Evolutionary conservation across 2,888 invertebrate genomes (phyloP).

Genomic region (Meghimatium bilineatum): DNA sequence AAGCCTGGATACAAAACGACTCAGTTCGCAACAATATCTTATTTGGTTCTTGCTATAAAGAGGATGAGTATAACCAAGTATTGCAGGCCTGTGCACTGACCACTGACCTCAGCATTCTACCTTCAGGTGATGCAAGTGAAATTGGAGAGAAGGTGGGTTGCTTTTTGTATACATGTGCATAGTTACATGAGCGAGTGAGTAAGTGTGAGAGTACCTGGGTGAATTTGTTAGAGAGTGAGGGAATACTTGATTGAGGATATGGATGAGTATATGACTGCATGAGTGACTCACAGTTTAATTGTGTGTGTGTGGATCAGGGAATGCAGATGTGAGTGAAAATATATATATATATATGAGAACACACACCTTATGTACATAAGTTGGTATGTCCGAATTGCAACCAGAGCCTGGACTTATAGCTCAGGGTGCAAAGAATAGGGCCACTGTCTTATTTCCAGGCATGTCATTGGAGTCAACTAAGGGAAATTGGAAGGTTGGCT

Average conservation of each 20-base stretch:
- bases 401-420: too few relatives aligned
- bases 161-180: not conserved
- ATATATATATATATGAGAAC: too few relatives aligned
- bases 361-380: too few relatives aligned
- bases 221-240: not conserved
- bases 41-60: constrained; percentile 9
- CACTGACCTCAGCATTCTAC: constrained; percentile 39
- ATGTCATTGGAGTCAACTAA: too few relatives aligned
- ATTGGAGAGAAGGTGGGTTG: constrained; percentile 47
- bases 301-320: too few relatives aligned
- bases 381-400: too few relatives aligned
- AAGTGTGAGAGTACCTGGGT: not conserved
- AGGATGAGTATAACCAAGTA: constrained; percentile 18
- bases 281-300: too few relatives aligned
- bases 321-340: too few relatives aligned
- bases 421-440: too few relatives aligned
- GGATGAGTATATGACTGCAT: not conserved
- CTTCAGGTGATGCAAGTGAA: constrained; percentile 46
- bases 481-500: too few relatives aligned
- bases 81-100: constrained; percentile 40
- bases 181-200: not conserved
- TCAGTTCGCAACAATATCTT: constrained; percentile 45
- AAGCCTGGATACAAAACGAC: constrained; percentile 46
- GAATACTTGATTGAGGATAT: not conserved
- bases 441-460: too few relatives aligned